A percentile compares a stretch with the other conserved stretches of the same genome.
phyloP scores from a whole-genome alignment of 2,888 invertebrate genomes.

The Tethea ocularis region DNA sequence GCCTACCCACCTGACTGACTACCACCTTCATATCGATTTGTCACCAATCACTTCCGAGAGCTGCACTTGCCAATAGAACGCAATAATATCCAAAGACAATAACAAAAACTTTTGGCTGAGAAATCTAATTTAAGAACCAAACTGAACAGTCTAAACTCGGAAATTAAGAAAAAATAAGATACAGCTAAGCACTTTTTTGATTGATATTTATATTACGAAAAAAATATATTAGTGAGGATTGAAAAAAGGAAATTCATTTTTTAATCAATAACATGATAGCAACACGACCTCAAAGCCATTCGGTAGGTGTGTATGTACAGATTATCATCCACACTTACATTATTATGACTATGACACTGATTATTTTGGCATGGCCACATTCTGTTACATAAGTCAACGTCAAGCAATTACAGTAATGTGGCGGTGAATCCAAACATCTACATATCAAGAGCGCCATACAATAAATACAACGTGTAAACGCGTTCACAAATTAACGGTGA shows the following conservation, averaged over 20 bases:
- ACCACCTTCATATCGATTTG: no score
- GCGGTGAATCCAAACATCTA: not conserved
- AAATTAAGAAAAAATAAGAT: no score
- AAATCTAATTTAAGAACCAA: no score
- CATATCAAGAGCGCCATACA: slow-evolving; percentile 2
- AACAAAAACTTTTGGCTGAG: no score
- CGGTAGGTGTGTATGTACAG: not conserved
- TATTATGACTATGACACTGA: not conserved
- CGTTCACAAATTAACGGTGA: not conserved
- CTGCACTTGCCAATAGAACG: no score
- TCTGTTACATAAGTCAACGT: not conserved
- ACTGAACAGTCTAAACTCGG: no score
- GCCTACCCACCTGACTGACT: no score
- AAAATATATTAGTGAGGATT: no score
- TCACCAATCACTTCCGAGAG: no score
- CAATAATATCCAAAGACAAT: no score
- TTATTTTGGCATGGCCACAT: not conserved
- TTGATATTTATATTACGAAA: no score
- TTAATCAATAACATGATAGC: not conserved
- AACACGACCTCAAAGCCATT: not conserved
- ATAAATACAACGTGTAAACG: not conserved
- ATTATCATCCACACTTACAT: not conserved
- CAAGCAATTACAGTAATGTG: slow-evolving; percentile 4
- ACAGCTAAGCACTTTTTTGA: no score
- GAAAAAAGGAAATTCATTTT: not conserved